A percentile compares a stretch with the other conserved stretches of the same genome.
phyloP scores from a whole-genome alignment of 2,888 invertebrate genomes.

The Willowsia nigromaculata region DNA sequence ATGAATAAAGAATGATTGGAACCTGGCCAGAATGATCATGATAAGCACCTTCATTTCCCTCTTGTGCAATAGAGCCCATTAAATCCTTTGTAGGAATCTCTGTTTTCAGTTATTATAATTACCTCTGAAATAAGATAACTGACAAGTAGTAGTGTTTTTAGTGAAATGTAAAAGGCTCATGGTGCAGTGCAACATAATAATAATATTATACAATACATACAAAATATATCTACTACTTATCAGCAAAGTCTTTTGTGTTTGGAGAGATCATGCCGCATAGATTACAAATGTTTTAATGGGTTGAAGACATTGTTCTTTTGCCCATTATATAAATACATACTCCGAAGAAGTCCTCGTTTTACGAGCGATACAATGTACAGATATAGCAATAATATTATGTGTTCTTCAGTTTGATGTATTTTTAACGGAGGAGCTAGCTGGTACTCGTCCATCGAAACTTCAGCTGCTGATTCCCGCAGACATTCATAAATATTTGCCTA shows the following conservation, averaged over 20 bases:
- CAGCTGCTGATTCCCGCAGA: slow-evolving; percentile 1
- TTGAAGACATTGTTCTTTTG: slow-evolving; percentile 54
- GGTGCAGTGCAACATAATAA: not conserved
- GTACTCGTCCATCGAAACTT: not conserved
- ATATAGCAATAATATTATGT: slow-evolving; percentile 28
- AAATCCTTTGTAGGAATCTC: slow-evolving; percentile 73
- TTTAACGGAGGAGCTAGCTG: not conserved
- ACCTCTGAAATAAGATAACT: slow-evolving; percentile 74
- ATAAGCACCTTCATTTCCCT: slow-evolving; percentile 73
- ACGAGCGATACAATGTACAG: slow-evolving; percentile 39
- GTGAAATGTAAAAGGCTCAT: slow-evolving; percentile 2
- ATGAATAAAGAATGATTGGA: slow-evolving; percentile 68
- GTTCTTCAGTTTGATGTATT: slow-evolving; percentile 23
- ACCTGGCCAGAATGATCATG: slow-evolving; percentile 71
- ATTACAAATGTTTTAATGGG: slow-evolving; percentile 67
- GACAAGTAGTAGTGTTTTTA: slow-evolving; percentile 64
- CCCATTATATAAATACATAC: slow-evolving; percentile 3
- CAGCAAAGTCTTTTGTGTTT: slow-evolving; percentile 44
- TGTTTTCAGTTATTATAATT: slow-evolving; percentile 74
- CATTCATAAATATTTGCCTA: not conserved
- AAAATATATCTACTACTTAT: slow-evolving; percentile 5
- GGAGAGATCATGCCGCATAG: slow-evolving; percentile 63
- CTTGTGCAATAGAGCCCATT: slow-evolving; percentile 71
- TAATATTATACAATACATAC: not conserved
- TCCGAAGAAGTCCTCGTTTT: slow-evolving; percentile 36